Evolutionary conservation across 2,888 invertebrate genomes (phyloP), one percentile per base, ranked within the genome.

Genomic region (Chymomyza amoena): DNA sequence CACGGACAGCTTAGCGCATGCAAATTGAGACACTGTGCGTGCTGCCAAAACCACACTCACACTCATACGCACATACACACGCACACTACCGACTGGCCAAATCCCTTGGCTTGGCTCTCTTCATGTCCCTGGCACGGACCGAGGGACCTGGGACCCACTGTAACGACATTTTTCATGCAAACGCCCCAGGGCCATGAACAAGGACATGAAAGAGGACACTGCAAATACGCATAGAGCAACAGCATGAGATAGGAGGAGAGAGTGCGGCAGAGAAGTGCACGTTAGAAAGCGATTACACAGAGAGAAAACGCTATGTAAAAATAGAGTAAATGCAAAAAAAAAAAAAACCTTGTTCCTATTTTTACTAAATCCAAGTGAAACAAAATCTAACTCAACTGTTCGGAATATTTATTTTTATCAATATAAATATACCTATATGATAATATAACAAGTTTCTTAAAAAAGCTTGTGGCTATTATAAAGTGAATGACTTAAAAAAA

Each of bases 11-110:
- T 45, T 45, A 45, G 13, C 39, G 76, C 81, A 84, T 87, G 84
- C 85, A 84, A 87, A 84, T 87, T 83, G 86, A 84, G 82, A 84
- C 80, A 81, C 79, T 84, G 77, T 77, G 79, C 73, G 72, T 79
- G 79, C 77, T 77, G 70, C 69, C 71, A 76, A 63, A 61, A 16
- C 18, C 20, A n/a, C 77, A 68, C 66, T 62, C 69, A 61, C 56
- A 45, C 39, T 6, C 39, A 45, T 4, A 10, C 13, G 13, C 4
- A 25, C 25, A 25, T 4, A 25, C 25, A 25, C 4, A 25, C 25
- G 3, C 39, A 45, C 6, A 52, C 54, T 20, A 51, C 13, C 2
- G 9, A 51, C n/a, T 61, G 4, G 13, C 39, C 39, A 45, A 45
- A 45, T 45, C 39, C 39, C 39, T 45, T 45, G 39, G 39, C 39